These are phyloP conservation scores for Zosterops japonicus DNA, from an alignment of 2,113 vertebrate genomes.

Conservation along the genomic window DNA sequence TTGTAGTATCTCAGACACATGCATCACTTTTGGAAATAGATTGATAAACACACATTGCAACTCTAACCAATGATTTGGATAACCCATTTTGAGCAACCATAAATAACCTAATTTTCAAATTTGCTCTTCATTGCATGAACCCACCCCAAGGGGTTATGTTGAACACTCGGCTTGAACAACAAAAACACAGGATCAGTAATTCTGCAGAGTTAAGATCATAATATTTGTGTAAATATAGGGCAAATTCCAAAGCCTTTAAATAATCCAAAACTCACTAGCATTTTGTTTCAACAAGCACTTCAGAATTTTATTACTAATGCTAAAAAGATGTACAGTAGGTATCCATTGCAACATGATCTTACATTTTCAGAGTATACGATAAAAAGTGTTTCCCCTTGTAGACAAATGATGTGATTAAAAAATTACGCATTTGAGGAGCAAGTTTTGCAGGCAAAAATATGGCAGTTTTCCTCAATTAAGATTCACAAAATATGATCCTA, in stretches of 20 bases:
- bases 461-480: slow-evolving; percentile 10
- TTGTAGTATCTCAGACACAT: background rate
- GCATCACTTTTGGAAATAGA: background rate
- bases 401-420: background rate
- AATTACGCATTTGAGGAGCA: background rate
- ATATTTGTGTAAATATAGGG: background rate
- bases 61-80: background rate
- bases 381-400: background rate
- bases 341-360: background rate
- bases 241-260: background rate
- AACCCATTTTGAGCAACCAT: background rate
- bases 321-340: background rate
- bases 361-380: background rate
- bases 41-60: background rate
- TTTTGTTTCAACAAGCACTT: slow-evolving; percentile 6
- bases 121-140: background rate
- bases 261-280: background rate
- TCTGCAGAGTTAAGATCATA: background rate
- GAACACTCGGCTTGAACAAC: background rate
- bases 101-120: background rate
- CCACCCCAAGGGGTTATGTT: background rate
- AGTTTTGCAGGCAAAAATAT: background rate
- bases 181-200: background rate
- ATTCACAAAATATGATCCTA: slow-evolving; percentile 2
- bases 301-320: background rate